Base-by-base conservation (phyloP, 2,888 invertebrate species). In the Apomyelois bistriatella region DNA sequence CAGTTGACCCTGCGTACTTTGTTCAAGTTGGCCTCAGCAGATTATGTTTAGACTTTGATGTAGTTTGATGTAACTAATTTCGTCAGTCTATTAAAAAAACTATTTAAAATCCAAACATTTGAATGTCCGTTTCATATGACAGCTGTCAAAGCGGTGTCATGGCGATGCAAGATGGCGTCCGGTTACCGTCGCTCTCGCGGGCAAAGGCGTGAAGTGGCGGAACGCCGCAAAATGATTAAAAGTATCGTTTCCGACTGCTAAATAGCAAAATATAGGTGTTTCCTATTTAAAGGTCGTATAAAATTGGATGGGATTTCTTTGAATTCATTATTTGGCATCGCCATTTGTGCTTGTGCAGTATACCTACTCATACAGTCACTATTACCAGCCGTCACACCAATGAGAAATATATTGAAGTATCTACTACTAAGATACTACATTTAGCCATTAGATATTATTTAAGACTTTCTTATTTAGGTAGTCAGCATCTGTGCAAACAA, bases 91-190 rank as follows among this genome's bases (percentile, higher is more conserved):
- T 13, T 7, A 28, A 16, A 60, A 58, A 58, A 62, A 61, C 59
- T 59, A 59, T 61, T 63, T 65, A 64, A 76, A 75, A 82, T 79
- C 79, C 80, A 70, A 79, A 79, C 67, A 77, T 81, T 85, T 74
- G 79, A 82, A 85, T 84, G 85, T 85, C 85, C 80, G 77, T 72
- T 72, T 66, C 72, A 73, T 78, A 68, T 88, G 89, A 89, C 89
- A 88, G 86, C 85, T 89, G 89, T 89, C 89, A 89, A 82, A 85
- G 76, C 82, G 78, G 76, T 76, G 85, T 85, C 82, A 85, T 79
- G 80, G 80, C 80, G 70, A 54, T 72, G 78, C 81, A 81, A 79
- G 72, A 79, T 79, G 82, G 88, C 88, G 87, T 89, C 86, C 86
- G 86, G 88, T 89, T 86, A 85, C 89, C 76, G 85, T 79, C 85